Conservation (phyloP, 2,888 invertebrate genomes). For the Mellilla xanthometata region DNA sequence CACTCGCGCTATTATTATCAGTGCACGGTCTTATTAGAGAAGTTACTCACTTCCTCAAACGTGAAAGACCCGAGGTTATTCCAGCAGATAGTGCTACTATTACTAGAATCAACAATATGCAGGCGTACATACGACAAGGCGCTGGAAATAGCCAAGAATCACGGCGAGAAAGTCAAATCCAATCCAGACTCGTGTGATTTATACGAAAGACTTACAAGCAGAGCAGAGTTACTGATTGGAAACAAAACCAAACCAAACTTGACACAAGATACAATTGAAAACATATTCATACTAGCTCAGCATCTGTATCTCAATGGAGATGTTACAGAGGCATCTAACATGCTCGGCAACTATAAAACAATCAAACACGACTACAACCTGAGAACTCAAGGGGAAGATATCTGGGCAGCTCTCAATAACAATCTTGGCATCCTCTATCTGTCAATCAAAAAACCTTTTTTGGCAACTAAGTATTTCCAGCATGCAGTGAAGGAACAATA, state of each 20-base stretch:
- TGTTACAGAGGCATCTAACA: slow-evolving; percentile 63
- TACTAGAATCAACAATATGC: slow-evolving; percentile 70
- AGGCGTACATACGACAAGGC: slow-evolving; percentile 70
- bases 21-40: slow-evolving; percentile 76
- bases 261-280: slow-evolving; percentile 69
- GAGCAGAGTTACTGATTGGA: slow-evolving; percentile 64
- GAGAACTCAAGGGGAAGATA: slow-evolving; percentile 72
- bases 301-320: slow-evolving; percentile 72
- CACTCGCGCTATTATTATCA: slow-evolving; percentile 89
- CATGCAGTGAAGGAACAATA: slow-evolving; percentile 90
- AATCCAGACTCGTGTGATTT: slow-evolving; percentile 59
- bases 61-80: slow-evolving; percentile 65
- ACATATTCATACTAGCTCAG: slow-evolving; percentile 71
- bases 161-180: slow-evolving; percentile 59
- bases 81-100: slow-evolving; percentile 60
- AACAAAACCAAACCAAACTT: slow-evolving; percentile 56
- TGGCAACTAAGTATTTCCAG: slow-evolving; percentile 90
- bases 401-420: slow-evolving; percentile 86
- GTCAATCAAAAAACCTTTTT: slow-evolving; percentile 90
- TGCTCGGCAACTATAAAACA: slow-evolving; percentile 62
- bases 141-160: slow-evolving; percentile 60
- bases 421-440: slow-evolving; percentile 92
- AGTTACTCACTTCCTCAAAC: slow-evolving; percentile 57
- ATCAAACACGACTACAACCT: slow-evolving; percentile 65
- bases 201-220: slow-evolving; percentile 63